Percentiles rank a stretch among this genome's conserved stretches.
Conservation (phyloP, 2,888 invertebrate genomes). For the Halictus quadricinctus region DNA sequence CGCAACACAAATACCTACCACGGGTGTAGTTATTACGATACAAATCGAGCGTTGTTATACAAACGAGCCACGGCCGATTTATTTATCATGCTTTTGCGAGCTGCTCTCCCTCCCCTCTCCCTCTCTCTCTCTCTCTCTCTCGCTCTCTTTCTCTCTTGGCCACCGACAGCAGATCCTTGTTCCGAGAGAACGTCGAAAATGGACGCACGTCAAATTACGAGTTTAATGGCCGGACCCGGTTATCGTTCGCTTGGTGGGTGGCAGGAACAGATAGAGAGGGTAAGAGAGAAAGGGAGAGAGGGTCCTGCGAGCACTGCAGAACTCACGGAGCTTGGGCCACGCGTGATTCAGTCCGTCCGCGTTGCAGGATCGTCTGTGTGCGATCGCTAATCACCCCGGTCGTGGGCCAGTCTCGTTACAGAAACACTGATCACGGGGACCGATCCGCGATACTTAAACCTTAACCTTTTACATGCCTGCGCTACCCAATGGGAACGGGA, state of each 20-base stretch:
- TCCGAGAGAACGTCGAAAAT: slow-evolving; percentile 29
- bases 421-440: slow-evolving; percentile 43
- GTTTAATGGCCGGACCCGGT: slow-evolving; percentile 38
- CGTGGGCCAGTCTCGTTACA: slow-evolving; percentile 47
- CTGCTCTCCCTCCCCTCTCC: not conserved
- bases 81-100: slow-evolving; percentile 49
- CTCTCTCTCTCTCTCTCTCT: not conserved
- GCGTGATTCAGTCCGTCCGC: slow-evolving; percentile 44
- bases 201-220: slow-evolving; percentile 54
- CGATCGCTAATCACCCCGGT: slow-evolving; percentile 50
- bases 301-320: not conserved
- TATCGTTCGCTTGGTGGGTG: slow-evolving; percentile 60
- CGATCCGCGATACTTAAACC: slow-evolving; percentile 29
- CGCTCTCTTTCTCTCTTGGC: not conserved
- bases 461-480: slow-evolving; percentile 10
- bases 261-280: slow-evolving; percentile 35
- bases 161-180: not conserved
- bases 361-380: slow-evolving; percentile 23
- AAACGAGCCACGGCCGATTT: slow-evolving; percentile 50
- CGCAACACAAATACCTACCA: slow-evolving; percentile 52
- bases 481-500: not conserved
- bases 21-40: slow-evolving; percentile 56
- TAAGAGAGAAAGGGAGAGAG: not conserved
- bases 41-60: slow-evolving; percentile 59
- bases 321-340: slow-evolving; percentile 13